phyloP scores from a whole-genome alignment of 2,797 vertebrate genomes.

The Acropternis orthonyx region DNA sequence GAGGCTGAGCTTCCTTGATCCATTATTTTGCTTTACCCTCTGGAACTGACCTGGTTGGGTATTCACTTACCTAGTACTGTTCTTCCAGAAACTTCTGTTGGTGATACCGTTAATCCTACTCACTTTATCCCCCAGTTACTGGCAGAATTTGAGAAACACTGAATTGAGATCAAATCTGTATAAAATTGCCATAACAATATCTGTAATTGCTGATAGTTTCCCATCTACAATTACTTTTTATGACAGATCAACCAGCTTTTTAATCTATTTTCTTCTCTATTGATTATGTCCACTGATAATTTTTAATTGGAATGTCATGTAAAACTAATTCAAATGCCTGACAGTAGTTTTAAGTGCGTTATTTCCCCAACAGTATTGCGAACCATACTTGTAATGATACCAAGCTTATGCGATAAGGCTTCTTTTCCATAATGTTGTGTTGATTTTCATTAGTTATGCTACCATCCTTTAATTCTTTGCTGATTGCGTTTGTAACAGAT shows the following conservation, averaged over 20 bases:
- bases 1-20: background rate
- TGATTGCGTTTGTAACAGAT: background rate
- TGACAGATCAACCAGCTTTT: background rate
- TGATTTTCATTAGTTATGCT: slow-evolving; percentile 6
- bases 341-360: background rate
- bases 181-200: background rate
- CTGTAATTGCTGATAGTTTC: background rate
- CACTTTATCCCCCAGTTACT: background rate
- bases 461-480: background rate
- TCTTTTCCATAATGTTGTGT: background rate
- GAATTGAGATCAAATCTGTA: background rate
- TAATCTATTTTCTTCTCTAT: slow-evolving; percentile 14
- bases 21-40: background rate
- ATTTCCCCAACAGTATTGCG: background rate
- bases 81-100: background rate
- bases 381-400: background rate
- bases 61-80: background rate
- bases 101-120: background rate
- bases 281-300: slow-evolving; percentile 31
- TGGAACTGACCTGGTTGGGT: background rate
- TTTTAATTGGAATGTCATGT: slow-evolving; percentile 46
- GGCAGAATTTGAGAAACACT: background rate
- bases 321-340: slow-evolving; percentile 26
- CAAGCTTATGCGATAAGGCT: background rate
- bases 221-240: slow-evolving; percentile 8